Evolutionary conservation across 2,797 vertebrate genomes (phyloP), one percentile per base, ranked within the genome.

Genomic region (Fundulus diaphanus): DNA sequence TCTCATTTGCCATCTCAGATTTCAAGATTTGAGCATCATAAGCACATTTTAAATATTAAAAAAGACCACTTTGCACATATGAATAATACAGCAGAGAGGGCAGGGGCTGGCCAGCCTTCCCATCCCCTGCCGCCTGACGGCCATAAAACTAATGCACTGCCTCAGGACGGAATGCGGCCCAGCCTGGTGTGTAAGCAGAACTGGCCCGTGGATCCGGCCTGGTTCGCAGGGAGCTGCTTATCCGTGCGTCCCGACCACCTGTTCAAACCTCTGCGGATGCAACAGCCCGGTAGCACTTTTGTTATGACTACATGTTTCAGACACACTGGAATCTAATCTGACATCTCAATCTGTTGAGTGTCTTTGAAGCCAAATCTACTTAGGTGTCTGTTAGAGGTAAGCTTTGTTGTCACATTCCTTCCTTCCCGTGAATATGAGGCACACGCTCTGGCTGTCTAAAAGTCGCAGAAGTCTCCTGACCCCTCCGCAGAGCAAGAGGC

Each of bases 1-100:
- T 72, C 78, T 85, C 88, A 76, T 85, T 82, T 73, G 83, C 82
- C 73, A 82, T 90, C 88, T 93, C 88, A 86, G 84, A 90, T 88
- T 87, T 93, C 90, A 90, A 89, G 90, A 90, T 93, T 92, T 86
- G 90, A 92, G 93, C 92, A 95, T 95, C 93, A 92, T 95, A 95
- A 96, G 95, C 94, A 94, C 93, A 90, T 94, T 95, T 96, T 94
- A 96, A 96, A 96, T 96, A 96, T 96, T 96, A 95, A 96, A 94
- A 92, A 94, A 92, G 92, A 94, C 94, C 94, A 96, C 95, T 96
- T 96, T 96, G 94, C 92, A 90, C 88, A 46, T 89, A 95, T 96
- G 94, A 96, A 96, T 96, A 95, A 96, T 96, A 95, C 90, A 96
- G 92, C 90, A 94, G 87, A 82, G 89, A 92, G 93, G 91, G 88